Evolutionary conservation across 2,888 invertebrate genomes (phyloP).

Genomic region (Oscheius sp.): DNA sequence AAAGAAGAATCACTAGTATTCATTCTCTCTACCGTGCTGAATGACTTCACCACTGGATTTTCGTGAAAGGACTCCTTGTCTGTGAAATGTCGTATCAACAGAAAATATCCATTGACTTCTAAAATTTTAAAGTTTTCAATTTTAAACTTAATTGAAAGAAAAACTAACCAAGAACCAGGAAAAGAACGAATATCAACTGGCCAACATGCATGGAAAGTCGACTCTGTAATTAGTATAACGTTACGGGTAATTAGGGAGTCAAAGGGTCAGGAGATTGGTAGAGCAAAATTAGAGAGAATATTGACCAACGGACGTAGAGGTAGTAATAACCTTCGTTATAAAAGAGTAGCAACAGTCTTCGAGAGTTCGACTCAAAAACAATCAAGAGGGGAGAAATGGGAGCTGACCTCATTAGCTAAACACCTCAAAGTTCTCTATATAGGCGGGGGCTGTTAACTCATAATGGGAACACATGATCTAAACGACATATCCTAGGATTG

Average conservation of each 20-base stretch:
- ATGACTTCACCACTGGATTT: background rate
- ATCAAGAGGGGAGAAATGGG: too few species aligned
- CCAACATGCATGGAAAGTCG: slow-evolving; percentile 7
- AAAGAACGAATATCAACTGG: background rate
- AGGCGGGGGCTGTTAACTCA: too few species aligned
- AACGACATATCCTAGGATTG: too few species aligned
- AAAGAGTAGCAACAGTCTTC: background rate
- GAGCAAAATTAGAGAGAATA: background rate
- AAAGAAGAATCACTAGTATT: too few species aligned
- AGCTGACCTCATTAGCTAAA: too few species aligned
- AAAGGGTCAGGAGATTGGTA: background rate
- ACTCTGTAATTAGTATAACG: slow-evolving; percentile 1
- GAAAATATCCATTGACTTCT: background rate
- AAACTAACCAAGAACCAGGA: slow-evolving; percentile 11
- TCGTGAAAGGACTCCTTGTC: slow-evolving; percentile 8
- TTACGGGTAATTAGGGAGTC: slow-evolving; percentile 5
- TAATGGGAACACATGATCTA: too few species aligned
- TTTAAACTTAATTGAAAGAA: background rate
- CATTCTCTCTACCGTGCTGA: too few species aligned
- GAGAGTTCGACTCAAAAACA: background rate
- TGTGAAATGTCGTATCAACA: slow-evolving; percentile 1
- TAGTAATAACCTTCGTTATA: background rate
- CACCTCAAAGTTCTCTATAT: too few species aligned
- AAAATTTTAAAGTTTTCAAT: background rate
- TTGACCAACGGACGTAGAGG: background rate